A percentile compares a stretch with the other conserved stretches of the same genome.
These are phyloP conservation scores for Macquaria ambigua DNA, from an alignment of 2,113 vertebrate genomes.

Conservation along the genomic window DNA sequence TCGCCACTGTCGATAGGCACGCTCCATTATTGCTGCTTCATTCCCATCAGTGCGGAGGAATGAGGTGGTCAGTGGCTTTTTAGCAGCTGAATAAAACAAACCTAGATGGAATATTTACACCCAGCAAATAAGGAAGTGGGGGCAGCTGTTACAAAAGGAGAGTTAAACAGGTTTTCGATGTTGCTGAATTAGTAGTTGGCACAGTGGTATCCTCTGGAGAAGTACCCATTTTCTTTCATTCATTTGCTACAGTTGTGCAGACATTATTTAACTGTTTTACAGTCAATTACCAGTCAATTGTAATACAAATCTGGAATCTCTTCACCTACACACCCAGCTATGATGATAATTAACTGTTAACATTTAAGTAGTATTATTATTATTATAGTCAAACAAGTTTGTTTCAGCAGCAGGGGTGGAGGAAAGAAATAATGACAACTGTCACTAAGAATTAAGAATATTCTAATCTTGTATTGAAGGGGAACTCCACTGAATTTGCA, in stretches of 20 bases:
- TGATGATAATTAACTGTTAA: neutral
- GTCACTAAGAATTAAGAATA: neutral
- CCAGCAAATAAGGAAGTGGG: slow-evolving; percentile 12
- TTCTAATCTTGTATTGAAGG: too few relatives aligned
- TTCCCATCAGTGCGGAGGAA: slow-evolving; percentile 43
- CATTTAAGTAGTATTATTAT: neutral
- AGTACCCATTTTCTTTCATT: neutral
- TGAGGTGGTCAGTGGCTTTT: slow-evolving; percentile 40
- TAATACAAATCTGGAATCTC: neutral
- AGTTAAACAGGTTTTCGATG: slow-evolving; percentile 1
- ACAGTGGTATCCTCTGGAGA: slow-evolving; percentile 6
- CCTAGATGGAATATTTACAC: slow-evolving; percentile 62
- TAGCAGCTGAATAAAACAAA: slow-evolving; percentile 64
- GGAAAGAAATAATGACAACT: neutral
- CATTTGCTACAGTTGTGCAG: neutral
- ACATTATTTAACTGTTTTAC: neutral
- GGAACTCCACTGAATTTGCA: neutral
- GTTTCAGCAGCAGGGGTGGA: neutral
- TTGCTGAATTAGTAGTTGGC: neutral
- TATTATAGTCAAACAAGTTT: neutral
- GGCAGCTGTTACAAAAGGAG: slow-evolving; percentile 11
- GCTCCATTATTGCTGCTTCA: slow-evolving; percentile 60
- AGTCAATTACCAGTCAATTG: neutral
- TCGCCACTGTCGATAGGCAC: slow-evolving; percentile 33
- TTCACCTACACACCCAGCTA: neutral